These are phyloP conservation scores for Sarcophaga bullata DNA, from an alignment of 1,140 invertebrate species.

Conservation along the genomic window DNA sequence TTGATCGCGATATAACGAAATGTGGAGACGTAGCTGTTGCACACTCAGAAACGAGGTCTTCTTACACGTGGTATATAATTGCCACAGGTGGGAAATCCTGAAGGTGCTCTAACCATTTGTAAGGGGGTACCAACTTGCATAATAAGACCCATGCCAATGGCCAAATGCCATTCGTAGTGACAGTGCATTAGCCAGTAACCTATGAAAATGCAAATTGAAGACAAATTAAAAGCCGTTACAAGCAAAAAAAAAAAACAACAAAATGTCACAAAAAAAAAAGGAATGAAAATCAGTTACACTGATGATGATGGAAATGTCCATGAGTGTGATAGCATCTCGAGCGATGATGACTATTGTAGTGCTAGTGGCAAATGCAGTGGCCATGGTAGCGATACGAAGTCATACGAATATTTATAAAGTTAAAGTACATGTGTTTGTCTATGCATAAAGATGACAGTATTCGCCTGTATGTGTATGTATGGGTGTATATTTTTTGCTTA, in stretches of 20 bases:
- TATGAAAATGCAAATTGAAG: slow-evolving; percentile 44
- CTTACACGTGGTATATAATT: slow-evolving; percentile 56
- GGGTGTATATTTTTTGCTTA: neutral
- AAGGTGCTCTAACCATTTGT: slow-evolving; percentile 67
- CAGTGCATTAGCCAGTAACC: slow-evolving; percentile 51
- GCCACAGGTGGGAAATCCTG: slow-evolving; percentile 69
- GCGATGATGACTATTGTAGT: no score
- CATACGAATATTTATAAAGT: neutral
- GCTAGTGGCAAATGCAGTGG: no score
- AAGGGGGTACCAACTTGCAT: slow-evolving; percentile 67
- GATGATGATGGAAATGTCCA: neutral
- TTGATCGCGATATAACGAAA: neutral
- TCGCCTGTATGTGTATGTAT: neutral
- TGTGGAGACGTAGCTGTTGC: neutral
- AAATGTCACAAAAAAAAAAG: no score
- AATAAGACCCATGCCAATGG: slow-evolving; percentile 67
- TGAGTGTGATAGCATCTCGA: neutral
- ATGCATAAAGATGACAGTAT: neutral
- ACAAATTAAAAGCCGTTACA: slow-evolving; percentile 16
- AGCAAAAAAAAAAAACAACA: no score
- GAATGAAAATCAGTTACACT: slow-evolving; percentile 13
- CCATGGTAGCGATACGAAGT: neutral
- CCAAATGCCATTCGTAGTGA: slow-evolving; percentile 64
- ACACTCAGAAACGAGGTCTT: neutral
- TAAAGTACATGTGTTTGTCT: neutral